These are phyloP conservation scores for Drosophila burlai DNA, from an alignment of 1,140 invertebrate species.

Conservation along the genomic window DNA sequence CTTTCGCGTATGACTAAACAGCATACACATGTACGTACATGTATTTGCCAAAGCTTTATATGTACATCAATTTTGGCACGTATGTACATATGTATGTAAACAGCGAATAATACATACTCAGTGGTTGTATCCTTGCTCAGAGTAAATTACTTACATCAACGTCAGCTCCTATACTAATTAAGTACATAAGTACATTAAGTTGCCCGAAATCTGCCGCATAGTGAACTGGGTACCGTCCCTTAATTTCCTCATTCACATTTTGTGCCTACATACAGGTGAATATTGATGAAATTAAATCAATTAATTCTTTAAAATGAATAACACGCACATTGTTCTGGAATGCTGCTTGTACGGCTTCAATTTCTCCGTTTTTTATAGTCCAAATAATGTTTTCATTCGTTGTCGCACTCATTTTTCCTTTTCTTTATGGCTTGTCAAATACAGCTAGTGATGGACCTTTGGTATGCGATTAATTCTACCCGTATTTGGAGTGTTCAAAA, in stretches of 20 bases:
- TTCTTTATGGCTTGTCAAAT: conserved; percentile 31
- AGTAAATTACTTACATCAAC: conserved; percentile 91
- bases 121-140: neutral
- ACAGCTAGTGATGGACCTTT: conserved; percentile 26
- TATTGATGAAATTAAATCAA: conserved; percentile 13
- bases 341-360: conserved; percentile 95
- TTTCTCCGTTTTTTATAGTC: conserved; percentile 97
- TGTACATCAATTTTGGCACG: neutral
- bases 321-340: conserved; percentile 90
- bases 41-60: neutral
- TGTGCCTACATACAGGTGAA: conserved; percentile 85
- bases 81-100: neutral
- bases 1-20: conserved; percentile 32
- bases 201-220: conserved; percentile 99
- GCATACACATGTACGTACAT: conserved; percentile 1
- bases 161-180: conserved; percentile 95
- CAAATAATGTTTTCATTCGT: conserved; percentile 71
- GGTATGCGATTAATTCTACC: conserved; percentile 15
- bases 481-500: conserved; percentile 3
- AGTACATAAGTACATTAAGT: conserved; percentile 94
- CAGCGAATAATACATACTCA: neutral
- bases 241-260: conserved; percentile 94
- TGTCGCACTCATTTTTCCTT: conserved; percentile 64
- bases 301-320: neutral
- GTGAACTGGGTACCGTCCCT: conserved; percentile 93